A percentile compares a stretch with the other conserved stretches of the same genome.
Conservation (phyloP, 2,888 invertebrate species). For the Eupithecia subumbrata region DNA sequence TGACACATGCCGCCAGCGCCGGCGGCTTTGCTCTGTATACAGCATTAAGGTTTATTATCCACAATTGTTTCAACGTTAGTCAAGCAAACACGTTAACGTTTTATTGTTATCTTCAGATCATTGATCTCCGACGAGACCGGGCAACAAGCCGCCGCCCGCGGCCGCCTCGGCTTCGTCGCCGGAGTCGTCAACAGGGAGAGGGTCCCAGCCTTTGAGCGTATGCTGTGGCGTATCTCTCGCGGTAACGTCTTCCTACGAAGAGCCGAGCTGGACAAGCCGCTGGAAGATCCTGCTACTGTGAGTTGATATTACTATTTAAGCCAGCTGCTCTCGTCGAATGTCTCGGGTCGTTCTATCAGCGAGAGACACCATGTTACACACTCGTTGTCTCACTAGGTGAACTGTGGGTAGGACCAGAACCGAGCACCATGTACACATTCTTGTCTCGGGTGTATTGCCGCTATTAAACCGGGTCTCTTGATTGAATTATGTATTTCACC, state of each 20-base stretch:
- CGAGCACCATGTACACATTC: too few species aligned
- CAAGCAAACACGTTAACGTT: too few species aligned
- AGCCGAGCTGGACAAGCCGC: conserved; percentile 91
- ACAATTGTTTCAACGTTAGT: too few species aligned
- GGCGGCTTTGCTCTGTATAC: too few species aligned
- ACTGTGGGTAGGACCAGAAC: not conserved
- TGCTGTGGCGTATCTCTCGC: conserved; percentile 96
- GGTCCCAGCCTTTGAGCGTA: conserved; percentile 94
- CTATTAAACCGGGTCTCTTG: too few species aligned
- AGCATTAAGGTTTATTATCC: too few species aligned
- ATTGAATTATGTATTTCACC: too few species aligned
- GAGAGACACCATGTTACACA: not conserved
- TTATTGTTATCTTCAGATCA: conserved; percentile 56
- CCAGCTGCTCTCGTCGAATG: not conserved
- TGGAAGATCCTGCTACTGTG: conserved; percentile 93
- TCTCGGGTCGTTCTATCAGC: not conserved
- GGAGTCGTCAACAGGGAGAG: conserved; percentile 96
- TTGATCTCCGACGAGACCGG: conserved; percentile 77
- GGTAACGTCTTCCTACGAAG: conserved; percentile 95
- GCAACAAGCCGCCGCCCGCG: conserved; percentile 73
- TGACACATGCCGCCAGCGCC: too few species aligned
- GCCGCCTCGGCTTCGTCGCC: conserved; percentile 91
- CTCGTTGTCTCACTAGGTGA: not conserved
- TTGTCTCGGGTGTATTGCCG: too few species aligned
- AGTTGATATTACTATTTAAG: conserved; percentile 54